Evolutionary conservation across 2,888 invertebrate genomes (phyloP).

Genomic region (Nudaria mundana): DNA sequence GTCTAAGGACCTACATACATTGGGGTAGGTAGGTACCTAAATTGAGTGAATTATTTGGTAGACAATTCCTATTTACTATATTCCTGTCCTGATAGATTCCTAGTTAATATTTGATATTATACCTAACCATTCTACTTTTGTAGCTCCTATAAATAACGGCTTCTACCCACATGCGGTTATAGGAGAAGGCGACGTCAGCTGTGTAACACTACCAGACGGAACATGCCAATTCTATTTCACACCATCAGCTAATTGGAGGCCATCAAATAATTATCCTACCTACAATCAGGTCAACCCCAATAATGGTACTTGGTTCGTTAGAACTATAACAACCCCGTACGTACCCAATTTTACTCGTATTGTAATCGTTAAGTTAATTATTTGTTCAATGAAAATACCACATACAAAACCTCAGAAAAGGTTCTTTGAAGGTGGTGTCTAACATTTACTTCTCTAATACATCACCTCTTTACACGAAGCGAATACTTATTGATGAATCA

Average conservation of each 20-base stretch:
- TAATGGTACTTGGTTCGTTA: conserved; percentile 53
- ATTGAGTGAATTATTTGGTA: too few species aligned
- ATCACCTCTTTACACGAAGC: too few species aligned
- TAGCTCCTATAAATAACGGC: conserved; percentile 13
- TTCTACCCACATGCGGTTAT: conserved; percentile 41
- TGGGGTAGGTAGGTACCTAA: too few species aligned
- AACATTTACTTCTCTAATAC: background rate
- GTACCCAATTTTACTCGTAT: conserved; percentile 28
- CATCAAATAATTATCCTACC: conserved; percentile 16
- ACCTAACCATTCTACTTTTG: too few species aligned
- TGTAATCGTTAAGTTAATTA: background rate
- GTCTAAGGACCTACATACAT: too few species aligned
- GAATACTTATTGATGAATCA: too few species aligned
- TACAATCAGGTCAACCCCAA: conserved; percentile 21
- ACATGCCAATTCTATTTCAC: conserved; percentile 56
- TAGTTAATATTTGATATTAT: background rate
- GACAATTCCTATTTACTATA: too few species aligned
- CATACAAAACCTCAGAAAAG: background rate
- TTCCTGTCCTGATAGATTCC: background rate
- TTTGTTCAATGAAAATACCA: background rate
- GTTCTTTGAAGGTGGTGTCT: too few species aligned
- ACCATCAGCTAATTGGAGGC: conserved; percentile 43
- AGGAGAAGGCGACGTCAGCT: conserved; percentile 65
- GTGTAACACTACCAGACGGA: conserved; percentile 58
- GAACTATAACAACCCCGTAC: conserved; percentile 56